A percentile compares a stretch with the other conserved stretches of the same genome.
Conservation (phyloP, 2,113 vertebrate species). For the Sylvicapra grimmia region DNA sequence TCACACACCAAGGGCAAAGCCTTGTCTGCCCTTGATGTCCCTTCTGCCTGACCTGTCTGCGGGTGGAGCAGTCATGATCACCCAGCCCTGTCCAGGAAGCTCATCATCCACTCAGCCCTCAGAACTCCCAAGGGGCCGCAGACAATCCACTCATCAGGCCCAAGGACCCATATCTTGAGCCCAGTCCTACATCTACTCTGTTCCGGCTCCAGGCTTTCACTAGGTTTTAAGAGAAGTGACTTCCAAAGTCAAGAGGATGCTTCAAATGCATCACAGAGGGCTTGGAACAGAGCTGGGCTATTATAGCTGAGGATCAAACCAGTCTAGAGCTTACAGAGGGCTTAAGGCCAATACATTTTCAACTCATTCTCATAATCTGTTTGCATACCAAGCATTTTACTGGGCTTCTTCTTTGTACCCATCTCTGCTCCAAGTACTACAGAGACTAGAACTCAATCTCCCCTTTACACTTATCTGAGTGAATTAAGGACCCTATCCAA, state of each 20-base stretch:
- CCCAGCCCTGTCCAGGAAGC: neutral
- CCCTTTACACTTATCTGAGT: neutral
- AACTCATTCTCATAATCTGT: neutral
- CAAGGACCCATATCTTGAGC: neutral
- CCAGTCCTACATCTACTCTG: neutral
- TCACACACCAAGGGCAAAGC: neutral
- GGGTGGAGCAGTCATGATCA: neutral
- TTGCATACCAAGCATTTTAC: neutral
- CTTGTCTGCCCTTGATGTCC: neutral
- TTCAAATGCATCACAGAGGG: neutral
- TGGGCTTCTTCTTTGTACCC: neutral
- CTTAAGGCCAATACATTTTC: neutral
- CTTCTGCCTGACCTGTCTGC: neutral
- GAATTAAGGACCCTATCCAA: neutral
- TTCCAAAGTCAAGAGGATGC: neutral
- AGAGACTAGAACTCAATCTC: neutral
- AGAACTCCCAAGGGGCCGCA: neutral
- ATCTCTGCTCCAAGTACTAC: neutral
- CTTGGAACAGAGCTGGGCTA: neutral
- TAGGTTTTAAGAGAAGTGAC: neutral
- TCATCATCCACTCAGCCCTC: neutral
- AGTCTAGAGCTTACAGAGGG: neutral
- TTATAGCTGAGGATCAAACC: neutral
- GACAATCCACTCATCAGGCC: neutral
- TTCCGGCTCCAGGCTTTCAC: neutral